Conservation (phyloP, 2,797 vertebrate species). For the Remorina albescens region DNA sequence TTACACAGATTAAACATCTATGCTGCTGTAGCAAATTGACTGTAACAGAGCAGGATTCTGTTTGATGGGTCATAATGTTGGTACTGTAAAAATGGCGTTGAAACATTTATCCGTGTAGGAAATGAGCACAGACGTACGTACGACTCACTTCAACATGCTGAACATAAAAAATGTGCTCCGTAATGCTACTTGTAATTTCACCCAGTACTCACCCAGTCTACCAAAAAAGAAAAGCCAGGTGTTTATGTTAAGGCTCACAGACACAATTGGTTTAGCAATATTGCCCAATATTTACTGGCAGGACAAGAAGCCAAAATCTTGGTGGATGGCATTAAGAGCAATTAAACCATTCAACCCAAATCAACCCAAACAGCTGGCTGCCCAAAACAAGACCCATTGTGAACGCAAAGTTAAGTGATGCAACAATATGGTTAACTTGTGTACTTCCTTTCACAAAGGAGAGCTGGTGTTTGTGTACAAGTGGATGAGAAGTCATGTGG, state of each 20-base stretch:
- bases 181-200: conserved; percentile 35
- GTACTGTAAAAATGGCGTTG: neutral
- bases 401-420: conserved; percentile 38
- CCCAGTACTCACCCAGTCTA: conserved; percentile 10
- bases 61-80: conserved; percentile 38
- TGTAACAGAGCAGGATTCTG: conserved; percentile 27
- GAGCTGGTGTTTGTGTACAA: conserved; percentile 17
- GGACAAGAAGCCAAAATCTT: conserved; percentile 36
- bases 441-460: neutral
- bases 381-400: conserved; percentile 46
- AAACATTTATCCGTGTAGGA: conserved; percentile 20
- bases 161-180: neutral
- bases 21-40: conserved; percentile 34
- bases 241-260: conserved; percentile 51
- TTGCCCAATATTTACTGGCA: conserved; percentile 61
- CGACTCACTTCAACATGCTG: neutral
- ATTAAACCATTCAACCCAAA: conserved; percentile 47
- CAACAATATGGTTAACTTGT: conserved; percentile 32
- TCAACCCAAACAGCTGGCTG: conserved; percentile 34
- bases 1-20: conserved; percentile 46
- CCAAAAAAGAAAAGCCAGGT: conserved; percentile 35
- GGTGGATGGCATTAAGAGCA: conserved; percentile 52
- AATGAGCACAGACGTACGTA: conserved; percentile 20
- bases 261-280: conserved; percentile 38
- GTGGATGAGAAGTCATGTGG: neutral